Conservation (phyloP, 2,888 invertebrate genomes). For the Bhutanitis thaidina region DNA sequence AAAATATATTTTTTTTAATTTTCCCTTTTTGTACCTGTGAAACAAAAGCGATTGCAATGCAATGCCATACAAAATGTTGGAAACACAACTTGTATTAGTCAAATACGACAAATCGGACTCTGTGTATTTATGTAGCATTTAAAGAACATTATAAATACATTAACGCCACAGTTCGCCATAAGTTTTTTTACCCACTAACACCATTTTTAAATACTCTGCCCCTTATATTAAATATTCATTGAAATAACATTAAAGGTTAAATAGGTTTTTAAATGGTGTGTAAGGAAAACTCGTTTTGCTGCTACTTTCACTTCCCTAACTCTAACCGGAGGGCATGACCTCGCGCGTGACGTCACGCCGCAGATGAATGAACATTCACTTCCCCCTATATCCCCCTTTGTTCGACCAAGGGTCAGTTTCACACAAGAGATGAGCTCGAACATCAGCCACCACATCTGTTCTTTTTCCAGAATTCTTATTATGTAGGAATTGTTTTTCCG, state of each 20-base stretch:
- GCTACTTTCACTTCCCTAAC: slow-evolving; percentile 41
- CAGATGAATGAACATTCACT: slow-evolving; percentile 71
- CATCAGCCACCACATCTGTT: slow-evolving; percentile 56
- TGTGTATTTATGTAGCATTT: slow-evolving; percentile 30
- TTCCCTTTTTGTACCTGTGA: neutral
- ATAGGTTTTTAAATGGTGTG: neutral
- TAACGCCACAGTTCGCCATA: slow-evolving; percentile 34
- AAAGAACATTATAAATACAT: slow-evolving; percentile 56
- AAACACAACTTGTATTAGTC: neutral
- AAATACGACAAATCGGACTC: neutral
- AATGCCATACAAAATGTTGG: neutral
- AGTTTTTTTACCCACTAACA: slow-evolving; percentile 16
- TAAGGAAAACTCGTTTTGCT: slow-evolving; percentile 23
- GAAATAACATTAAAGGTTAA: slow-evolving; percentile 7
- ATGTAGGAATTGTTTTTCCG: slow-evolving; percentile 18
- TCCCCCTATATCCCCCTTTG: slow-evolving; percentile 30
- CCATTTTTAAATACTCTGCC: slow-evolving; percentile 1
- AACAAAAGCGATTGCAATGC: neutral
- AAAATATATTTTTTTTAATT: slow-evolving; percentile 1
- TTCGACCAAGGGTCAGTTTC: slow-evolving; percentile 49
- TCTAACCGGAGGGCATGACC: slow-evolving; percentile 62
- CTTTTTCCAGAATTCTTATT: slow-evolving; percentile 29
- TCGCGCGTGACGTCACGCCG: slow-evolving; percentile 64
- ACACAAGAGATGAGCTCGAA: slow-evolving; percentile 45
- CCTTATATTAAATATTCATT: neutral